These are phyloP conservation scores for Sus cebifrons DNA, from an alignment of 2,797 vertebrate species.

Conservation along the genomic window DNA sequence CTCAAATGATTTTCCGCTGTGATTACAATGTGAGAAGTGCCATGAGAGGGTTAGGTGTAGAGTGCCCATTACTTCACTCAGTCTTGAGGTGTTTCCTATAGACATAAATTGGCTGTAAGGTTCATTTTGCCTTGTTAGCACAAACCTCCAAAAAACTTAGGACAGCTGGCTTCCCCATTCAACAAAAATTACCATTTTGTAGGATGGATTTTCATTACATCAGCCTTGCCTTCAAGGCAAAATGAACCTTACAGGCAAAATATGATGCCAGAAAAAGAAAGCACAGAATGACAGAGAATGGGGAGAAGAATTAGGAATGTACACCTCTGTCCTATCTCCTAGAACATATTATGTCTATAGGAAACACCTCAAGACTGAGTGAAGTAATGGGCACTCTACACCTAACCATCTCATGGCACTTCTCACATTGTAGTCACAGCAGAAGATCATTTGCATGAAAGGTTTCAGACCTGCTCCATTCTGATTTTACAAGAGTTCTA, in stretches of 20 bases:
- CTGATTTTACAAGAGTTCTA: background rate
- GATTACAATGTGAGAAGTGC: background rate
- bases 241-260: background rate
- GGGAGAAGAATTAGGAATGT: background rate
- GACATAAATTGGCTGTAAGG: background rate
- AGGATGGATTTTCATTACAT: conserved; percentile 8
- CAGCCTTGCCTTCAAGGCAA: background rate
- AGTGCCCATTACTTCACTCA: background rate
- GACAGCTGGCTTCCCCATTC: background rate
- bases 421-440: background rate
- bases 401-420: background rate
- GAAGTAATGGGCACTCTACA: background rate
- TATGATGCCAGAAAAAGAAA: background rate
- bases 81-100: conserved; percentile 5
- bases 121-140: too few species aligned
- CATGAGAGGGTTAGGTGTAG: background rate
- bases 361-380: conserved; percentile 7
- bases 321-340: background rate
- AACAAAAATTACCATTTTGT: background rate
- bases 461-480: conserved; percentile 2
- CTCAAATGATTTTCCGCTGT: background rate
- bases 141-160: background rate
- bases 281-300: background rate
- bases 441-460: background rate
- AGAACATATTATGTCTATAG: background rate